A percentile compares a stretch with the other conserved stretches of the same genome.
phyloP scores from a whole-genome alignment of 1,140 invertebrate genomes.

The Pogonomyrmex californicus region DNA sequence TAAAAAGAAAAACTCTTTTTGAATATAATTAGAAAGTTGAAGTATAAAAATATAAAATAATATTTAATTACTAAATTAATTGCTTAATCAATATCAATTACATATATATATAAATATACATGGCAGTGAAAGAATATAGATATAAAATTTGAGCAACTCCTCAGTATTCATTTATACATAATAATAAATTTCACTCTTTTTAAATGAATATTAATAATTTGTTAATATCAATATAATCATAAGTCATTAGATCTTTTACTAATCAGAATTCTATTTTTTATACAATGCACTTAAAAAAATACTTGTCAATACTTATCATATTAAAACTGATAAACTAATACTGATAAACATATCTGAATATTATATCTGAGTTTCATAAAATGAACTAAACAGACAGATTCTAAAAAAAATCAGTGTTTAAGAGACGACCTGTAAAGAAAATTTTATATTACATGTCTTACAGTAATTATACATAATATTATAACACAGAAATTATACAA shows the following conservation, averaged over 20 bases:
- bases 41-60: neutral
- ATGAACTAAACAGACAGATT: neutral
- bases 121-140: neutral
- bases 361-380: neutral
- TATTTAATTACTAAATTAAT: neutral
- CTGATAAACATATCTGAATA: neutral
- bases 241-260: neutral
- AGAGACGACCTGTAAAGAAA: conserved; percentile 36
- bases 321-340: neutral
- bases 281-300: neutral
- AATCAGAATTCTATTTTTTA: neutral
- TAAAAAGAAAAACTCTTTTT: neutral
- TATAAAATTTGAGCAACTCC: neutral
- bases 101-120: conserved; percentile 16
- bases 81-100: neutral
- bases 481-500: neutral
- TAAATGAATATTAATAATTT: conserved; percentile 17
- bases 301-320: neutral
- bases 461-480: neutral
- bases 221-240: neutral
- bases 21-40: neutral
- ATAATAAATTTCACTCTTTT: neutral
- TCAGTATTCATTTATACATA: neutral
- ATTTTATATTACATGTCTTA: neutral
- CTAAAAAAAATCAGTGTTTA: conserved; percentile 16